Base-by-base conservation (phyloP, 2,888 invertebrate species). In the Syrphus vitripennis region DNA sequence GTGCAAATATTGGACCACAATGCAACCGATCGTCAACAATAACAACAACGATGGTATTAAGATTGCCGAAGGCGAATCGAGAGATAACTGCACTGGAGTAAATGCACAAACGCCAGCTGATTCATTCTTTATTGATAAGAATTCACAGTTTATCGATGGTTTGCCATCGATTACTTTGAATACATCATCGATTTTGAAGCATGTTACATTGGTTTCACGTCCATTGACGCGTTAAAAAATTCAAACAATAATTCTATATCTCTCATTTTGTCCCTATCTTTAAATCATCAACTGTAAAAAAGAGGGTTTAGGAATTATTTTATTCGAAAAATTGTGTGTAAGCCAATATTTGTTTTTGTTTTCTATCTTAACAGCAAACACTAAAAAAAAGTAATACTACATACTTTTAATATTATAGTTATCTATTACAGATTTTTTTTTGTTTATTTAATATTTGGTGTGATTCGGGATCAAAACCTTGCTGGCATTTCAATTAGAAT, bases 1-100 rank as follows among this genome's bases (percentile, higher is more conserved):
- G 24, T 90, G 90, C 82, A 90, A 91, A 88, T 91, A 90, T 88
- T 90, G 90, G 90, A 90, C 90, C 57, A 89, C 90, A 24, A 88
- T 89, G 67, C 88, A 89, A 59, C 89, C 89, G 31, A 87, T 88
- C 14, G 79, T 84, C 16, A 63, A 45, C 29, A 67, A 21, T 21
- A 34, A 29, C 19, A 83, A 83, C 34, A 59, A 59, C 67, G 57
- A 26, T 45, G 69, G 31, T 42, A 81, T 87, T 61, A 34, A 67
- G 3, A 71, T 81, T 71, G 59, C 78, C 70, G 83, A 71, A 6
- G 71, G 40, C 10, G 63, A 65, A 50, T 24, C 78, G 77, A 67
- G 53, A 69, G 57, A 86, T 50, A 57, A 82, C 21, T 61, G 76
- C 14, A 80, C 24, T 42, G 14, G 55, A 19, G 76, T 72, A 57